Evolutionary conservation across 2,113 vertebrate genomes (phyloP).

Genomic region (Pardalotus punctatus): DNA sequence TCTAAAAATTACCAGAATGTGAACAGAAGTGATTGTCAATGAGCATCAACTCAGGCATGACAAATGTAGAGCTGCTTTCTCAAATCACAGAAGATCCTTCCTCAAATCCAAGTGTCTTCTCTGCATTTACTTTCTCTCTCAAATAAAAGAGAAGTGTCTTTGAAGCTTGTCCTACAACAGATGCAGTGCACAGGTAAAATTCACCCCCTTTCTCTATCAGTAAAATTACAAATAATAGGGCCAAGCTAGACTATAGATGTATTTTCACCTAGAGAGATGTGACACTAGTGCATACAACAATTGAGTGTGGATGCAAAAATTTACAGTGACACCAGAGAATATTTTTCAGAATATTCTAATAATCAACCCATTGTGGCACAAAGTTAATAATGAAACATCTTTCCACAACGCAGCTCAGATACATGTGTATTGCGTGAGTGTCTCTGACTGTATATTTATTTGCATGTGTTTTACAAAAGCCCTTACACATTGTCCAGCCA

Average conservation of each 20-base stretch:
- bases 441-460: neutral
- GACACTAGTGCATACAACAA: neutral
- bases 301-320: neutral
- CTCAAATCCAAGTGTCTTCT: neutral
- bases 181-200: neutral
- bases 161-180: neutral
- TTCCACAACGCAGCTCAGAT: neutral
- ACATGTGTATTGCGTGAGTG: fast-evolving
- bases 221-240: neutral
- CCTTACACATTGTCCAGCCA: neutral
- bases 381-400: neutral
- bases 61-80: neutral
- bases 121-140: neutral
- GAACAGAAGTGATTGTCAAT: neutral
- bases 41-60: neutral
- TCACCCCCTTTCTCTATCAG: neutral
- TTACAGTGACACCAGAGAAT: neutral
- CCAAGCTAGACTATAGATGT: neutral
- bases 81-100: neutral
- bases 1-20: neutral
- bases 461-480: neutral
- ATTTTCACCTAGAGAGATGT: neutral
- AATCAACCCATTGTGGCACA: neutral
- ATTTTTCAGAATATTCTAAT: neutral
- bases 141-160: neutral